phyloP scores from a whole-genome alignment of 2,888 invertebrate genomes.

The Lasioglossum malachurum region DNA sequence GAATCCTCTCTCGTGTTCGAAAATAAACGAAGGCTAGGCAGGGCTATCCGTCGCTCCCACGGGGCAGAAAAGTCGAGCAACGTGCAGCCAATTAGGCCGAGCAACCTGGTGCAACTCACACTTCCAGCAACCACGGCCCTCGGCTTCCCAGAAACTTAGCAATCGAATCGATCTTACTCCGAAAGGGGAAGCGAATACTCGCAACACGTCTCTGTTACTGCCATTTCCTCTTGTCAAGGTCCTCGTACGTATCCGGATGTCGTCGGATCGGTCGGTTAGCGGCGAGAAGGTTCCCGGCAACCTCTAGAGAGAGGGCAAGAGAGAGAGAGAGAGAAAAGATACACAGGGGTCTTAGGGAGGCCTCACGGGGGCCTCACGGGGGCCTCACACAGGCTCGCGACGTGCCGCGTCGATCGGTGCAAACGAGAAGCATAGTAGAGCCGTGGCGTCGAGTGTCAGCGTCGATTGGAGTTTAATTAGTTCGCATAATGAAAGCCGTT shows the following conservation, averaged over 20 bases:
- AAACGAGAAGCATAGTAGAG: constrained; percentile 53
- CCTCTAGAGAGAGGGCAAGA: background rate
- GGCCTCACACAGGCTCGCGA: constrained; percentile 27
- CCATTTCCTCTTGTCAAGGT: constrained; percentile 12
- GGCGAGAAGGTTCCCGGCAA: background rate
- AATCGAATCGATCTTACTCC: constrained; percentile 15
- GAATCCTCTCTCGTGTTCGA: background rate
- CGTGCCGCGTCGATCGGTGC: constrained; percentile 58
- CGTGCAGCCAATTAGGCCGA: constrained; percentile 5
- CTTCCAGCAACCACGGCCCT: background rate
- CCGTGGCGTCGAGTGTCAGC: constrained; percentile 64
- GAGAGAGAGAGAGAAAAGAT: background rate
- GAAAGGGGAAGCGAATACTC: background rate
- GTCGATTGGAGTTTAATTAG: constrained; percentile 82
- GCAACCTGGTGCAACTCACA: background rate
- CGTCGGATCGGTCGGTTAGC: constrained; percentile 1
- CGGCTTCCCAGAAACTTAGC: background rate
- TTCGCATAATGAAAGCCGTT: constrained; percentile 80
- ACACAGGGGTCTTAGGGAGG: constrained; percentile 5
- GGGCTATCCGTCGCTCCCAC: background rate
- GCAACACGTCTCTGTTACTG: background rate
- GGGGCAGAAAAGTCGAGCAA: background rate
- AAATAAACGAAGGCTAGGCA: background rate
- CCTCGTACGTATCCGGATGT: constrained; percentile 49
- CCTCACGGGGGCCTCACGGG: background rate